Base-by-base conservation (phyloP, 2,888 invertebrate species). In the Thymelicus acteon region DNA sequence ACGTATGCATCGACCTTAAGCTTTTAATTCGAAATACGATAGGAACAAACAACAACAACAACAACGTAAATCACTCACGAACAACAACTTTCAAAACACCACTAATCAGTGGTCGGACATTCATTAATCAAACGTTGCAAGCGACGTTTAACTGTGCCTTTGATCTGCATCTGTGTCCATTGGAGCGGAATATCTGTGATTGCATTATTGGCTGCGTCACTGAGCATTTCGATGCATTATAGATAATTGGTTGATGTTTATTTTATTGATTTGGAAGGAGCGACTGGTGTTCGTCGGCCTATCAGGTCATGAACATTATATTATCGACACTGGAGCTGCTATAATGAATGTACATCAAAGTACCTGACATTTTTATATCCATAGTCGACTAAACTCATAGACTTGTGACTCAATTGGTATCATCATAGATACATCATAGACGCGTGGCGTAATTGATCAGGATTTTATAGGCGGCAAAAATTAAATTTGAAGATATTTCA, bases 111-210 rank as follows among this genome's bases (percentile, higher is more conserved):
- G 54, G 54, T 13, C 37, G 57, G 57, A 39, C 60, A 40, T 40
- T 60, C 39, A 60, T 64, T 62, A 48, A 62, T 62, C 62, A 62
- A 62, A 47, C 62, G 62, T 8, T 40, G 60, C 40, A 60, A 58
- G 60, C 40, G 40, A 60, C 40, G 60, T 60, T 40, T 8, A 37
- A 40, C 39, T 15, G 48, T 31, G 40, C 65, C 66, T 66, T 66
- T 66, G 66, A 66, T 66, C 47, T 66, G 47, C 58, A 58, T 58
- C 66, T 58, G 47, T 58, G 47, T 19, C 31, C 66, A 15, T 57
- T 48, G 15, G 40, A 66, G 57, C 57, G 65, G 44, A 58, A 65
- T 65, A 52, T 65, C 65, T 65, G 40, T 47, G 44, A 65, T 24
- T 65, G 57, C 31, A 31, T 65, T 65, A 65, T 65, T 54, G 57